Base-by-base conservation (phyloP, 2,113 vertebrate species). In the Leiothrix lutea region DNA sequence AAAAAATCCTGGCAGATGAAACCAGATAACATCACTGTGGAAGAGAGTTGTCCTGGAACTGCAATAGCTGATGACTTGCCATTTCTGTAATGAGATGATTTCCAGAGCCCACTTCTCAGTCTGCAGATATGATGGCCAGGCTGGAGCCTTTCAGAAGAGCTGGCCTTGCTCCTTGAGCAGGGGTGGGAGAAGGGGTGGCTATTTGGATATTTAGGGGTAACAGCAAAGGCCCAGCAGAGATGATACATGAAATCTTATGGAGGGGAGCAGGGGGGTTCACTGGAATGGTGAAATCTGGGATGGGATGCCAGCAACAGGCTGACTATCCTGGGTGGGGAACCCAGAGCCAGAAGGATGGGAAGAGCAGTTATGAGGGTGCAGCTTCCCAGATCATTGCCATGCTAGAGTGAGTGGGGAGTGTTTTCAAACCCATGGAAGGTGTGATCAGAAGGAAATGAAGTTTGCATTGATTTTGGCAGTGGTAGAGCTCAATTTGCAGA, bases 181-280 rank as follows among this genome's bases (percentile, higher is more conserved):
- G 53, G 10, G 25, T 23, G 42, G 28, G 33, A 84, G 28, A 31
- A 29, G 8, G 19, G 13, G 9, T 29, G 38, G 16, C 31, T 82
- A 0, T 65, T 61, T 4, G 20, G 40, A 2, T 47, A 35, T 13
- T 57, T 48, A 8, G 12, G 17, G 15, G 42, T 23, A 8, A 17
- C 36, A 66, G 50, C 1, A 0, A 73, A 56, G 36, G 45, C 22
- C 11, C 18, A 15, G 26, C 22, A 54, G 90, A 70, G 28, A 38
- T 38, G 45, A 10, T 29, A 16, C 1, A 6, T 60, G 47, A 50
- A 61, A 44, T n/a, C 19, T 62, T 19, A 48, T 0, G 5, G 11
- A 23, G 21, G 10, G 4, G 5, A 70, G 31, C 21, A 33, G 35
- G 1, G 9, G 4, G 0, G 5, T 38, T 83, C n/a, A 12, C 9